These are phyloP conservation scores for Heliocidaris tuberculata DNA, from an alignment of 35 echinoderm and acorn worm species.

Conservation along the genomic window DNA sequence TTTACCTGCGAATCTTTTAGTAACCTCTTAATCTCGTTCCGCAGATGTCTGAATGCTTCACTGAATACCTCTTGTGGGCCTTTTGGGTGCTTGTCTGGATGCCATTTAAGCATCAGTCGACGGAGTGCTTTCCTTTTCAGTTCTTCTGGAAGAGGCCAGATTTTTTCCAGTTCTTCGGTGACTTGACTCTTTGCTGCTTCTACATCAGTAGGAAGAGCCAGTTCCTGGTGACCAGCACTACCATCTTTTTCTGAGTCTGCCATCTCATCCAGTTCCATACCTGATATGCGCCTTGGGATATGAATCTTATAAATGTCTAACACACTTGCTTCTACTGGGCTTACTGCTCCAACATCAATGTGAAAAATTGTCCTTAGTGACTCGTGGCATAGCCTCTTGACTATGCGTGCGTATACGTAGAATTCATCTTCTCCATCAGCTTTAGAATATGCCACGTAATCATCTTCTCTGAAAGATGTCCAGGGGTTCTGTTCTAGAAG, in stretches of 20 bases:
- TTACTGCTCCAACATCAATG: constrained; percentile 40
- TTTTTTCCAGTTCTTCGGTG: constrained; percentile 23
- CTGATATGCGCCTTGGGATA: constrained; percentile 29
- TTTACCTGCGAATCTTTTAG: constrained; percentile 1
- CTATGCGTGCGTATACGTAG: not conserved
- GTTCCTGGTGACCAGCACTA: not conserved
- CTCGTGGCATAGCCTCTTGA: not conserved
- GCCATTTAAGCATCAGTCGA: constrained; percentile 53
- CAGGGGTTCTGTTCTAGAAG: constrained; percentile 58
- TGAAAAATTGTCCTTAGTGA: not conserved
- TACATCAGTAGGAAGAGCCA: constrained; percentile 31
- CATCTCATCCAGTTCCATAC: constrained; percentile 21
- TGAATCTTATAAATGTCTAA: constrained; percentile 47
- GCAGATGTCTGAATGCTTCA: constrained; percentile 57
- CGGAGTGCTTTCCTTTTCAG: constrained; percentile 29
- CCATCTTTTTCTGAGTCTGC: not conserved
- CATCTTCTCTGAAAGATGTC: constrained; percentile 8
- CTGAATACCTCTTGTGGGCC: not conserved
- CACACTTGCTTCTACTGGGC: constrained; percentile 36
- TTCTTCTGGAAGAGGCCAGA: constrained; percentile 22
- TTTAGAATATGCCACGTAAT: constrained; percentile 53
- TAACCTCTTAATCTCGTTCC: constrained; percentile 15
- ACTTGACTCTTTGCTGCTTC: constrained; percentile 32
- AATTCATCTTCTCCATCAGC: not conserved
- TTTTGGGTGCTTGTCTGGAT: constrained; percentile 62